Evolutionary conservation across 2,113 vertebrate species (phyloP).

Genomic region (Gymnocephalus cernua): DNA sequence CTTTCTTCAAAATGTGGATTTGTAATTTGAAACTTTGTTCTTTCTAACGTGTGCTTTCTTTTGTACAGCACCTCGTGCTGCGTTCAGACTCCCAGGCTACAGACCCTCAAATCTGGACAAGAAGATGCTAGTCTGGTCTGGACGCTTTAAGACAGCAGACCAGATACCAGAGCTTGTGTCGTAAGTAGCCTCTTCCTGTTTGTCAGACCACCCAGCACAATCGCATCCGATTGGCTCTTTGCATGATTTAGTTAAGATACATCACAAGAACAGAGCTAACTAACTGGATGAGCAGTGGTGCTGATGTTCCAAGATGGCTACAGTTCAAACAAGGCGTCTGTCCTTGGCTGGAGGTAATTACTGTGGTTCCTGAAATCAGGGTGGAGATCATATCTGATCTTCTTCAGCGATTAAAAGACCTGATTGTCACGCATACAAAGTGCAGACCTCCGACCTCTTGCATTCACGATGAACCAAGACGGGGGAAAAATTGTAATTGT

Average conservation of each 20-base stretch:
- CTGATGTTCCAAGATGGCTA: conserved; percentile 15
- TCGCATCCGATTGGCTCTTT: conserved; percentile 23
- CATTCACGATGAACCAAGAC: background rate
- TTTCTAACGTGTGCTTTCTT: background rate
- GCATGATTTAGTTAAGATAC: conserved; percentile 48
- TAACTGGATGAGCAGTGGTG: conserved; percentile 38
- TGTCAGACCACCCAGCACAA: conserved; percentile 58
- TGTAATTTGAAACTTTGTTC: conserved; percentile 4
- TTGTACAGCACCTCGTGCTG: conserved; percentile 37
- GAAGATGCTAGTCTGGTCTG: conserved; percentile 90
- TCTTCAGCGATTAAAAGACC: conserved; percentile 48
- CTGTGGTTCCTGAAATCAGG: conserved; percentile 50
- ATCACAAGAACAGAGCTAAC: conserved; percentile 39
- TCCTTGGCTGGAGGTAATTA: conserved; percentile 62
- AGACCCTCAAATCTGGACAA: conserved; percentile 87
- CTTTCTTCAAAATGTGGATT: background rate
- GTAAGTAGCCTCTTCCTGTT: conserved; percentile 88
- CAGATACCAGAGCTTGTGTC: conserved; percentile 92
- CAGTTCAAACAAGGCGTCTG: conserved; percentile 61
- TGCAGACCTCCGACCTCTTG: conserved; percentile 24
- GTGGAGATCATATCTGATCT: conserved; percentile 54
- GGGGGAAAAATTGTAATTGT: background rate
- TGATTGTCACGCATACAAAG: conserved; percentile 39
- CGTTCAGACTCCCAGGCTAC: conserved; percentile 86
- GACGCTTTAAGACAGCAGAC: conserved; percentile 90